A percentile compares a stretch with the other conserved stretches of the same genome.
phyloP scores from a whole-genome alignment of 2,888 invertebrate species.

The Tortricodes alternella region DNA sequence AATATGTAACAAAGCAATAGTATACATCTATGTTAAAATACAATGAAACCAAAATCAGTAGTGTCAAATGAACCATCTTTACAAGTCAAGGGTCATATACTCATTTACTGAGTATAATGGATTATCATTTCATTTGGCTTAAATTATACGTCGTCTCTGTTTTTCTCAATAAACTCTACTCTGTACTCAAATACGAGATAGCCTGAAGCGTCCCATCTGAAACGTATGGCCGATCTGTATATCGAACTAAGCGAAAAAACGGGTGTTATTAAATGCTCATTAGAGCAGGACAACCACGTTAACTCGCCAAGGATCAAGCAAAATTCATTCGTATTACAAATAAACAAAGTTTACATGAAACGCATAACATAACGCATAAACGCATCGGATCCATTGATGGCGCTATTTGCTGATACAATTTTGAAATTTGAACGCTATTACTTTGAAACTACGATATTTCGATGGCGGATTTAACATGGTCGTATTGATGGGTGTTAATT shows the following conservation, averaged over 20 bases:
- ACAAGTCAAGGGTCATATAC: too few species aligned
- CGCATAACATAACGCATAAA: conserved; percentile 30
- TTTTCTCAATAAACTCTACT: conserved; percentile 28
- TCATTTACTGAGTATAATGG: too few species aligned
- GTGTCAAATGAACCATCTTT: too few species aligned
- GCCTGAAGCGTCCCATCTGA: conserved; percentile 62
- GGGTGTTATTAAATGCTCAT: conserved; percentile 74
- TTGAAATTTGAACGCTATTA: conserved; percentile 29
- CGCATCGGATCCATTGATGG: conserved; percentile 40
- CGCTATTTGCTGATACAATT: conserved; percentile 32
- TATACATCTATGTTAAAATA: too few species aligned
- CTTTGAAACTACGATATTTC: neutral
- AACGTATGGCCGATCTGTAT: conserved; percentile 53
- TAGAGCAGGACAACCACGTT: conserved; percentile 58
- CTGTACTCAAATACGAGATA: conserved; percentile 59
- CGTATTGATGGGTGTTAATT: neutral
- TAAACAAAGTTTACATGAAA: conserved; percentile 17
- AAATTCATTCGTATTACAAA: conserved; percentile 33
- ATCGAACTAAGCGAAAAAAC: conserved; percentile 57
- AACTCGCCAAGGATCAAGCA: conserved; percentile 5
- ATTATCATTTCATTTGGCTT: neutral
- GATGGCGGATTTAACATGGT: neutral
- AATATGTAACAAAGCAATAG: too few species aligned
- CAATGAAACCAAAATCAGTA: too few species aligned
- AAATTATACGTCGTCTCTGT: neutral